Base-by-base conservation (phyloP, 2,888 invertebrate species). In the Amphimallon solstitiale region DNA sequence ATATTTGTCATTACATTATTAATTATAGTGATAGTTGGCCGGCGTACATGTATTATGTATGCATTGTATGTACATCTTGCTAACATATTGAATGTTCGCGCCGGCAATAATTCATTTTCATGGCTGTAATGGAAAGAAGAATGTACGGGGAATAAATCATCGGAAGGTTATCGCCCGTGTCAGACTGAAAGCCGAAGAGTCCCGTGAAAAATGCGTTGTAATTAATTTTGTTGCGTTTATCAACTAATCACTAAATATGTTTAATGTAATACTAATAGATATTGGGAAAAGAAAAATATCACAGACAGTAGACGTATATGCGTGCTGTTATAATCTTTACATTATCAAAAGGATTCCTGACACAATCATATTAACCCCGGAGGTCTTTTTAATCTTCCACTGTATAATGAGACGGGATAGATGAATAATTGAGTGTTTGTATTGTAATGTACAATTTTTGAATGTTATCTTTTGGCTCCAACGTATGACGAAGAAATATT, bases 181-280 rank as follows among this genome's bases (percentile, higher is more conserved):
- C 52, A 52, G 17, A 52, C 15, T 2, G 52, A 52, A 52, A 52
- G 19, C 52, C 35, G 52, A 37, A 35, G 51, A 51, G 51, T 10
- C 9, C n/a, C 35, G 23, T 51, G 52, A 52, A 52, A 52, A 52
- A 52, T 52, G 17, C 35, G 2, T 43, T 34, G 15, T 35, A 52
- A 52, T 52, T 52, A 52, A 52, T 52, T 52, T 52, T 14, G 52
- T 37, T 43, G 2, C 17, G 15, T 52, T n/a, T 52, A 52, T 52
- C 52, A 37, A 7, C 19, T 35, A n/a, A 37, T 17, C 52, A 35
- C 37, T 37, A 52, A 17, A 34, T 52, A 10, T 12, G 17, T 15
- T 43, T 43, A 37, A 14, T 4, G n/a, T 5, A 52, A 35, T 17
- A 35, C 19, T 37, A 35, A 52, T 35, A 52, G 9, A 17, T 37